Percentiles rank a stretch among this genome's conserved stretches.
phyloP scores from a whole-genome alignment of 2,113 vertebrate species.

The Condylura cristata region DNA sequence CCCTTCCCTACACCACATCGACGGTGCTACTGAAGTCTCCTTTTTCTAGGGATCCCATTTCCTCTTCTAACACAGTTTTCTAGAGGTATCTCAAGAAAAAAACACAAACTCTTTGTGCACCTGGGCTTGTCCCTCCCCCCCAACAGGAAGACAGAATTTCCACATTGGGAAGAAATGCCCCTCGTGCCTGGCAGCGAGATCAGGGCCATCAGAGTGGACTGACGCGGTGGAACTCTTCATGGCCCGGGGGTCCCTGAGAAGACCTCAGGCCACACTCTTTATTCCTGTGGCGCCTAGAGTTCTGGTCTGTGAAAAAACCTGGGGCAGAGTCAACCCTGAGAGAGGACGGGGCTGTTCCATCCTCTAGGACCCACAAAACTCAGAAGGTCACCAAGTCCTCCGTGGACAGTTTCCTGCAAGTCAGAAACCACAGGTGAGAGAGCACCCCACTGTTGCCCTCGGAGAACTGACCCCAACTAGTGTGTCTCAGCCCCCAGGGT shows the following conservation, averaged over 20 bases:
- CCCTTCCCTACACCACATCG: rapidly evolving
- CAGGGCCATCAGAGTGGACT: neutral
- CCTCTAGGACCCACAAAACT: neutral
- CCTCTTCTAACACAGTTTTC: neutral
- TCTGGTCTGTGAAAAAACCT: neutral
- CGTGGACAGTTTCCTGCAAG: neutral
- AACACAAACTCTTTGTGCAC: no score
- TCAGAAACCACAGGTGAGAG: neutral
- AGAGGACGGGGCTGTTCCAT: neutral
- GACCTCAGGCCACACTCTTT: neutral
- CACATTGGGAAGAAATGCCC: neutral
- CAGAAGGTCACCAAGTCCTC: neutral
- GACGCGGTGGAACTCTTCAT: neutral
- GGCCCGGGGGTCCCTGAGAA: neutral
- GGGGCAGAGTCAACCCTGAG: neutral
- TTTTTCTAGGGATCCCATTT: neutral
- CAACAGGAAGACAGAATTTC: neutral
- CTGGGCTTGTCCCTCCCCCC: rapidly evolving
- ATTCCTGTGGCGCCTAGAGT: neutral
- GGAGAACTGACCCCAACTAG: neutral
- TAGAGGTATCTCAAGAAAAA: neutral
- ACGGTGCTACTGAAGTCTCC: neutral
- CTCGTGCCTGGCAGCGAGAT: neutral
- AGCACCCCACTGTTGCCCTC: neutral
- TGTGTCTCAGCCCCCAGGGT: neutral